Base-by-base conservation (phyloP, 92 coral and sea anemone genomes). In the Pocillopora meandrina region DNA sequence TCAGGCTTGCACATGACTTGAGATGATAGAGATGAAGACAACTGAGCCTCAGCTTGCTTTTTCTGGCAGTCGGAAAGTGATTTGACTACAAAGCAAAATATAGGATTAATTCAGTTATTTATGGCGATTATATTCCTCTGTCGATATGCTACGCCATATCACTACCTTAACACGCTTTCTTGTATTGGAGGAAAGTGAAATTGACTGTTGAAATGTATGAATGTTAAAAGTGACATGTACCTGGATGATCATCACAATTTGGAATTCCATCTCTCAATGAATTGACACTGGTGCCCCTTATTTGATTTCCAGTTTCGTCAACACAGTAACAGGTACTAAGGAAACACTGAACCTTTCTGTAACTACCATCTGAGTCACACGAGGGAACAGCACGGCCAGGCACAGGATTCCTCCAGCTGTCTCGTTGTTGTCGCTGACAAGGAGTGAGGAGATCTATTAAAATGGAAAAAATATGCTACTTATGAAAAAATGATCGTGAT, bases 291-390 rank as follows among this genome's bases (percentile, higher is more conserved):
- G 98, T 92, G 74, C 95, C 98, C 76, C 81, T 85, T 75, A 94
- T 88, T 87, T 92, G 94, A 71, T 92, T 93, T 2, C 99, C 99
- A 78, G 90, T 61, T 35, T 78, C 86, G 82, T 95, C 92, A 16
- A 93, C 90, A 73, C 99, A 96, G 82, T 93, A 96, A 71, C 99
- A 96, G 15, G 86, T 90, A 17, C 93, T 91, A 35, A 83, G 90
- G 56, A 86, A 71, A 68, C 99, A 96, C 93, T 96, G 99, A 52
- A 90, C 83, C 10, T 74, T 81, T 31, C 90, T 92, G 85, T 92
- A 96, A 71, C 89, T 88, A 2, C 98, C 99, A 55, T 92, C 84
- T 1, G 89, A 65, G 15, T 85, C 82, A 86, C 99, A 96, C 18
- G 84, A 88, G 26, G 98, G 98, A 26, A 92, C 82, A 47, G 88